These are phyloP conservation scores for Leuctra nigra DNA, from an alignment of 2,888 invertebrate genomes.

Conservation along the genomic window DNA sequence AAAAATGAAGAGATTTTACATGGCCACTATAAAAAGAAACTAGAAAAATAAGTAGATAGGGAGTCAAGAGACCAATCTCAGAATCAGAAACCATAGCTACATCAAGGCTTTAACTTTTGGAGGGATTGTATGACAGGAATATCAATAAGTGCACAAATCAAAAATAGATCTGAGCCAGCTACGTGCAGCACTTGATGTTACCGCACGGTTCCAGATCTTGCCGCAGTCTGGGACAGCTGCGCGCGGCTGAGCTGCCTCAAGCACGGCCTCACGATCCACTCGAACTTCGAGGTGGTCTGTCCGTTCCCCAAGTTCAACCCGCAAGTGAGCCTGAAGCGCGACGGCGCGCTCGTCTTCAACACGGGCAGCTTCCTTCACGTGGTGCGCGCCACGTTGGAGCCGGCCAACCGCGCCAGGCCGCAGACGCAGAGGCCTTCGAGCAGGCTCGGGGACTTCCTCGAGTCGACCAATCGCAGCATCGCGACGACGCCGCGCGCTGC, in stretches of 20 bases:
- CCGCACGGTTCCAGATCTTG: slow-evolving; percentile 44
- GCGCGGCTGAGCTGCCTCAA: slow-evolving; percentile 69
- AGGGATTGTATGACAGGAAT: no score
- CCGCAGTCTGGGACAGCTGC: slow-evolving; percentile 49
- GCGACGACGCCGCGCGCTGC: not conserved
- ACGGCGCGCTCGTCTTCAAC: slow-evolving; percentile 65
- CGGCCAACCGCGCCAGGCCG: no score
- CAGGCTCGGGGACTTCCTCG: not conserved
- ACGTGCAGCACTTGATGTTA: no score
- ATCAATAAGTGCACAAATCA: no score
- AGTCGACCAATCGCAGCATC: not conserved
- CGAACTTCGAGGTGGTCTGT: slow-evolving; percentile 83
- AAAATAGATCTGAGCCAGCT: no score
- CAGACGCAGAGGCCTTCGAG: not conserved
- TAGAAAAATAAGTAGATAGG: no score
- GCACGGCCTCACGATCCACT: slow-evolving; percentile 88
- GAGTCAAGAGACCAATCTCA: no score
- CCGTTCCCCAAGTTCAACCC: slow-evolving; percentile 68
- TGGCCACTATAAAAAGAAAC: no score
- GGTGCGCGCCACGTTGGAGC: slow-evolving; percentile 52
- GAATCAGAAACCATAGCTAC: no score
- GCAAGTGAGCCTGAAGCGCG: slow-evolving; percentile 42
- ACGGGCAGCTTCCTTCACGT: slow-evolving; percentile 82
- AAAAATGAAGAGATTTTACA: no score
- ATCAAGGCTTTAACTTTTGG: no score